Percentiles rank a stretch among this genome's conserved stretches.
These are phyloP conservation scores for Nephila pilipes DNA, from an alignment of 1,140 invertebrate genomes.

Conservation along the genomic window DNA sequence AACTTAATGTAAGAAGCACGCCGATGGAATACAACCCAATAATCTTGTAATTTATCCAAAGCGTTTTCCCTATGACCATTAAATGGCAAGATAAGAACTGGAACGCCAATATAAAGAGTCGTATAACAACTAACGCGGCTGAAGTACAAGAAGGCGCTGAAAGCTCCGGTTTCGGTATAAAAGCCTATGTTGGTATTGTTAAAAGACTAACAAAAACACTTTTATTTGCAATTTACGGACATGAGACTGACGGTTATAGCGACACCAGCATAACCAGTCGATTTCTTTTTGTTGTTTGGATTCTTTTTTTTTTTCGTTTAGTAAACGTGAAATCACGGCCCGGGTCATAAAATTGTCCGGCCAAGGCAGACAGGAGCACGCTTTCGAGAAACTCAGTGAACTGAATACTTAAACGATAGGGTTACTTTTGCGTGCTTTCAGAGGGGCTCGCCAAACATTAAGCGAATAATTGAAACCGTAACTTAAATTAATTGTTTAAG, in stretches of 20 bases:
- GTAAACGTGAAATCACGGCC: slow-evolving; percentile 55
- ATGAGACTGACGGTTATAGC: slow-evolving; percentile 70
- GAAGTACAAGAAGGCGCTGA: slow-evolving; percentile 55
- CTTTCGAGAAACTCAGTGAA: slow-evolving; percentile 16
- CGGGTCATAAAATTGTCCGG: slow-evolving; percentile 60
- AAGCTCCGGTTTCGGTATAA: slow-evolving; percentile 37
- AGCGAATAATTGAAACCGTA: slow-evolving; percentile 15
- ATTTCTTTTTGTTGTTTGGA: slow-evolving; percentile 1
- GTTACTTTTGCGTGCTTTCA: background rate
- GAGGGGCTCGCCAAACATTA: slow-evolving; percentile 9
- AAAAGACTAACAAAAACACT: slow-evolving; percentile 68
- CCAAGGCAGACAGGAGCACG: slow-evolving; percentile 1
- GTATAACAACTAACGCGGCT: slow-evolving; percentile 39
- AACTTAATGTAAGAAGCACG: slow-evolving; percentile 29
- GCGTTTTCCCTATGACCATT: slow-evolving; percentile 43
- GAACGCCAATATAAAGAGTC: slow-evolving; percentile 43
- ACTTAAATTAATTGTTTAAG: slow-evolving; percentile 9
- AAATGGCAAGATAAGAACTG: slow-evolving; percentile 41
- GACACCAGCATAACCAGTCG: slow-evolving; percentile 48
- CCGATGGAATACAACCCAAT: background rate
- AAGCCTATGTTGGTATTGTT: slow-evolving; percentile 56
- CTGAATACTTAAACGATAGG: slow-evolving; percentile 68
- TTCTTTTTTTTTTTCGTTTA: slow-evolving; percentile 46
- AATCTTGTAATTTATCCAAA: slow-evolving; percentile 61
- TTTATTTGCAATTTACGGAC: slow-evolving; percentile 74